Evolutionary conservation across 2,888 invertebrate species (phyloP).

Genomic region (Heliconius ethilla): DNA sequence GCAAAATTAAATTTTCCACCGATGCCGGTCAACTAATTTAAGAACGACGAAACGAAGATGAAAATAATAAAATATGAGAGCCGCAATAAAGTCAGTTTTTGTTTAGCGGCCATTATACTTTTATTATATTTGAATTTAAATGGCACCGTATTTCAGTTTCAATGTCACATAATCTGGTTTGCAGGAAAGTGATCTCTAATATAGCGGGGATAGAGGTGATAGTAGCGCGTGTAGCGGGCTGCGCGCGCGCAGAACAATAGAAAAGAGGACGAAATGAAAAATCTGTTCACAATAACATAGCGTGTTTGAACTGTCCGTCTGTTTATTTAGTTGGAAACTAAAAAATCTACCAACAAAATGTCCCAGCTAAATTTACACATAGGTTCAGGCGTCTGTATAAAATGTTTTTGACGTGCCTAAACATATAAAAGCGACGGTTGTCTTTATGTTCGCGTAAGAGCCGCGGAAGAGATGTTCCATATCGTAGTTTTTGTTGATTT

Average conservation of each 20-base stretch:
- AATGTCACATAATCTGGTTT: conserved; percentile 30
- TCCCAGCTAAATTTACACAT: conserved; percentile 55
- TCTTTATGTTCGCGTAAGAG: conserved; percentile 43
- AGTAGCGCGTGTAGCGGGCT: background rate
- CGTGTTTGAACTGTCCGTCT: conserved; percentile 59
- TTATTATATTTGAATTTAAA: conserved; percentile 44
- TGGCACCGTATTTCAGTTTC: conserved; percentile 41
- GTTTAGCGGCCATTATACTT: conserved; percentile 40
- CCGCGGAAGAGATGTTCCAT: conserved; percentile 35
- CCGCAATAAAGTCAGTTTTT: conserved; percentile 37
- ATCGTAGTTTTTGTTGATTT: conserved; percentile 36
- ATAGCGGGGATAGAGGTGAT: conserved; percentile 11
- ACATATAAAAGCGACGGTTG: conserved; percentile 47
- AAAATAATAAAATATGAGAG: conserved; percentile 35
- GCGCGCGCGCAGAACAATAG: conserved; percentile 47
- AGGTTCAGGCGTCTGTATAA: conserved; percentile 48
- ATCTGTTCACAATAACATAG: conserved; percentile 58
- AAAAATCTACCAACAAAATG: conserved; percentile 59
- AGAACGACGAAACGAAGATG: conserved; percentile 25
- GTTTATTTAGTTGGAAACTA: conserved; percentile 71
- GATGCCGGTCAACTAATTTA: conserved; percentile 27
- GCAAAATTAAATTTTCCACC: conserved; percentile 32
- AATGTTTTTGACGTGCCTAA: conserved; percentile 49
- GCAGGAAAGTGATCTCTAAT: conserved; percentile 17
- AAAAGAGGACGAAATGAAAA: conserved; percentile 55